Conservation (phyloP, 1,140 invertebrate genomes). For the Ditylenchus dipsaci region DNA sequence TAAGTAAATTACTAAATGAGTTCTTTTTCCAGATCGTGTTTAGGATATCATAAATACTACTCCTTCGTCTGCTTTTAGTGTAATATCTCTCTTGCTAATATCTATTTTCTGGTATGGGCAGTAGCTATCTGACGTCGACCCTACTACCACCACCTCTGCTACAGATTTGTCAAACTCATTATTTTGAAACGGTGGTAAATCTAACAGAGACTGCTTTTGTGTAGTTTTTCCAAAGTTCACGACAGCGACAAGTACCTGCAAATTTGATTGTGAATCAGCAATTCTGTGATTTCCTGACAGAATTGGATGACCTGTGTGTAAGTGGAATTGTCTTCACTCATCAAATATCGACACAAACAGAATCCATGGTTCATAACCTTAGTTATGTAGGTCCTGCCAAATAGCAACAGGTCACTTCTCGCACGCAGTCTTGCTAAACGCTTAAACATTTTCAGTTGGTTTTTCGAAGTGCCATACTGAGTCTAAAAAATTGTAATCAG, state of each 20-base stretch:
- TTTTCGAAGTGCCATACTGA: too few species aligned
- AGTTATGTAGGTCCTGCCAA: slow-evolving; percentile 35
- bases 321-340: not conserved
- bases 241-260: slow-evolving; percentile 24
- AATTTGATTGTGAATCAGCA: slow-evolving; percentile 5
- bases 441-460: slow-evolving; percentile 23
- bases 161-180: slow-evolving; percentile 2
- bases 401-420: not conserved
- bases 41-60: slow-evolving; percentile 27
- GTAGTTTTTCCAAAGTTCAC: slow-evolving; percentile 31
- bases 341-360: slow-evolving; percentile 23
- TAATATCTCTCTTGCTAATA: slow-evolving; percentile 13
- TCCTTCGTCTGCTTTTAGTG: slow-evolving; percentile 27
- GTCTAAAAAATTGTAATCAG: too few species aligned
- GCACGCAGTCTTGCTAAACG: slow-evolving; percentile 14
- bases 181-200: slow-evolving; percentile 27
- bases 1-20: too few species aligned
- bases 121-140: slow-evolving; percentile 23
- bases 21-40: too few species aligned
- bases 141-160: slow-evolving; percentile 17
- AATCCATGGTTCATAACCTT: slow-evolving; percentile 25
- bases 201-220: slow-evolving; percentile 18
- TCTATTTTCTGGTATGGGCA: slow-evolving; percentile 15
- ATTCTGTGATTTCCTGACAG: too few species aligned
- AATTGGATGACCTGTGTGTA: not conserved